These are phyloP conservation scores for Sussaba pulchella DNA, from an alignment of 2,888 invertebrate species.

Conservation along the genomic window DNA sequence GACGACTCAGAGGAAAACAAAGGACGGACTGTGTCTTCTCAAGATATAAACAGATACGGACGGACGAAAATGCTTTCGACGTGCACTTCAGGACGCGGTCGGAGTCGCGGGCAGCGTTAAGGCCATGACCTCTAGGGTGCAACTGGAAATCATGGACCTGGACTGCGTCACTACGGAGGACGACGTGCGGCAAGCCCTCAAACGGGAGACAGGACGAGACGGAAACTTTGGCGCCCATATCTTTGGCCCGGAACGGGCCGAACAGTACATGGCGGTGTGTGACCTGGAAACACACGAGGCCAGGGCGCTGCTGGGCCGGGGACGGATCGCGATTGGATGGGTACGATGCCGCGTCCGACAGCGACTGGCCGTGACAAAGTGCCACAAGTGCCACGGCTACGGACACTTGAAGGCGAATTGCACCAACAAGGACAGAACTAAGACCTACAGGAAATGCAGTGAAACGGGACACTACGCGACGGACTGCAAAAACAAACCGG, in stretches of 20 bases:
- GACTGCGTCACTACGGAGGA: slow-evolving; percentile 52
- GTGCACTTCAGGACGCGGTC: slow-evolving; percentile 42
- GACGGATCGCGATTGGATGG: slow-evolving; percentile 45
- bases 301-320: slow-evolving; percentile 33
- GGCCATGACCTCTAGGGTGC: slow-evolving; percentile 32
- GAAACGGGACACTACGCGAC: slow-evolving; percentile 28
- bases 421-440: slow-evolving; percentile 9
- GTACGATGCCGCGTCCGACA: slow-evolving; percentile 21
- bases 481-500: slow-evolving; percentile 26
- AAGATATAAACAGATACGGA: slow-evolving; percentile 48
- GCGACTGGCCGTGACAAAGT: slow-evolving; percentile 40
- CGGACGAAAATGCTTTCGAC: slow-evolving; percentile 33
- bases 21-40: slow-evolving; percentile 58
- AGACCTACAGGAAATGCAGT: slow-evolving; percentile 30
- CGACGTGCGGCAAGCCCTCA: slow-evolving; percentile 53
- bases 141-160: slow-evolving; percentile 61
- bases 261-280: slow-evolving; percentile 47
- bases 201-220: slow-evolving; percentile 46
- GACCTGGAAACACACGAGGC: slow-evolving; percentile 48
- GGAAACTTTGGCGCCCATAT: slow-evolving; percentile 51
- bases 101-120: slow-evolving; percentile 43
- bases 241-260: slow-evolving; percentile 49
- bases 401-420: slow-evolving; percentile 35
- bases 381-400: slow-evolving; percentile 29
- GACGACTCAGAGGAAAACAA: slow-evolving; percentile 47